Evolutionary conservation across 2,888 invertebrate genomes (phyloP).

Genomic region (Ecliptopera silaceata): DNA sequence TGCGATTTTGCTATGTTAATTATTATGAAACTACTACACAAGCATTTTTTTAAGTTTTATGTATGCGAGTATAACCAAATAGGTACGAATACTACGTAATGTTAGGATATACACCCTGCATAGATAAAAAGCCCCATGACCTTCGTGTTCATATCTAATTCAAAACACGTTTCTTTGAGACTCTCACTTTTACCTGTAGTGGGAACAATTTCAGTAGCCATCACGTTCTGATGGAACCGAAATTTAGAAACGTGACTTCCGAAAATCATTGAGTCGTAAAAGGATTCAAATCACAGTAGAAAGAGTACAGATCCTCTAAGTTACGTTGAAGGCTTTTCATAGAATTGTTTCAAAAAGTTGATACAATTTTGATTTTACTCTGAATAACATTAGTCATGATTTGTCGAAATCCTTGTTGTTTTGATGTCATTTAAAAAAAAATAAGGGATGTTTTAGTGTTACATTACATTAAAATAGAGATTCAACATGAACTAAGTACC

Average conservation of each 20-base stretch:
- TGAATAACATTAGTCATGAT: too few species aligned
- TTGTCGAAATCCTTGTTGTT: too few species aligned
- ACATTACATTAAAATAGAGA: too few species aligned
- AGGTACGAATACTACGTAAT: not conserved
- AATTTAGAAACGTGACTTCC: conserved; percentile 27
- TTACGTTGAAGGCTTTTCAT: not conserved
- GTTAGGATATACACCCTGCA: not conserved
- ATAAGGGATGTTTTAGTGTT: too few species aligned
- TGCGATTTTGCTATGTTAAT: too few species aligned
- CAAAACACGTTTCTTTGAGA: conserved; percentile 20
- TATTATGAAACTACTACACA: too few species aligned
- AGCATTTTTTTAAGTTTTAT: too few species aligned
- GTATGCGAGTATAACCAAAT: not conserved
- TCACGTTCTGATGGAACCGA: conserved; percentile 21
- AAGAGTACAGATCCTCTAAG: not conserved
- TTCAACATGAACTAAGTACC: too few species aligned
- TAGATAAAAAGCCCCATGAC: conserved; percentile 2
- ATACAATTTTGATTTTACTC: too few species aligned
- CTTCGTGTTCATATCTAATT: conserved; percentile 10
- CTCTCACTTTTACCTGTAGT: conserved; percentile 27
- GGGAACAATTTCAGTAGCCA: conserved; percentile 17
- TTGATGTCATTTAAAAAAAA: too few species aligned
- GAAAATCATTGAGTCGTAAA: conserved; percentile 14
- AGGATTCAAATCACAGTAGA: not conserved
- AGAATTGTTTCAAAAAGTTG: not conserved